Evolutionary conservation across 1,140 invertebrate species (phyloP), one percentile per base, ranked within the genome.

Genomic region (Macrostomum lignano): DNA sequence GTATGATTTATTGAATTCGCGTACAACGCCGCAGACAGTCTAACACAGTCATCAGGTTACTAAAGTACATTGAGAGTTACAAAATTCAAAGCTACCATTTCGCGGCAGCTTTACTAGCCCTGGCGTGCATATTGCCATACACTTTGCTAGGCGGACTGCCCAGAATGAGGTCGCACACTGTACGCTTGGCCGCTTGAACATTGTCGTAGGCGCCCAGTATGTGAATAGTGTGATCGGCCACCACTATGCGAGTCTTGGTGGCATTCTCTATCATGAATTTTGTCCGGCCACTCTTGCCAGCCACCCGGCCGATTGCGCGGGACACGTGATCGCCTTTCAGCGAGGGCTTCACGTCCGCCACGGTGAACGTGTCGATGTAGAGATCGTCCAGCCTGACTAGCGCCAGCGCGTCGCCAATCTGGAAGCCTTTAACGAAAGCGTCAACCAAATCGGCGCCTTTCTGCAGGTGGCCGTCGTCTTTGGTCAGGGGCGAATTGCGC

Each of bases 181-280:
- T 76, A 49, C 79, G 67, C 49, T 82, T 68, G 0, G 88, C 91
- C 35, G 88, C 51, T 44, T 81, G 73, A 39, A 96, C 91, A 54
- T 94, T 96, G 59, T 94, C 77, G 58, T 72, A 96, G 39, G 84
- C 86, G 23, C 91, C 91, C 25, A 99, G 62, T 36, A 96, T 78
- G 53, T 99, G 86, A 41, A 98, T 75, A 66, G 88, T 91, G 20
- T 66, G 69, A 48, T 94, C 84, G 25, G 86, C 86, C 33, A 98
- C 55, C 14, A 98, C 78, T 46, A 99, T 93, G 56, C 91, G 70
- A 0, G 86, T 94, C 61, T 91, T 94, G 7, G 88, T 96, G 0
- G 77, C 78, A 61, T 98, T 99, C 63, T 98, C 88, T 48, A 99
- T 94, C 2, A 84, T 91, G 46, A 78, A 93, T 51, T 91, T 96